Conservation (phyloP, 2,888 invertebrate species). For the Microdon myrmicae region DNA sequence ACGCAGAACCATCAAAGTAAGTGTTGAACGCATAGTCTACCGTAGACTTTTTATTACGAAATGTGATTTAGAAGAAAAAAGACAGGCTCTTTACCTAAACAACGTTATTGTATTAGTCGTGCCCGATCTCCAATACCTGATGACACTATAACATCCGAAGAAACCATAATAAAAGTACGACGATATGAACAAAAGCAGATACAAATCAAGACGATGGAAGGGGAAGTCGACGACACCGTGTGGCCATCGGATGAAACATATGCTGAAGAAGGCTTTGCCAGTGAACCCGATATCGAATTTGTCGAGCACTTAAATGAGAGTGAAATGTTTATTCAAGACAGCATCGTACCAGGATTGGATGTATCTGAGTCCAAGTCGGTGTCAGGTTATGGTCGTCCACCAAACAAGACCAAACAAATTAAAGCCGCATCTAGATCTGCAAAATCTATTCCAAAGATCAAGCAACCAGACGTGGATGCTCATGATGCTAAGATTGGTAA, state of each 20-base stretch:
- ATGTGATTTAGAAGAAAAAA: conserved; percentile 38
- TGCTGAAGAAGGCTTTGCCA: conserved; percentile 88
- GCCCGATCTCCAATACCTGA: conserved; percentile 35
- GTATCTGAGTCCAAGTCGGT: conserved; percentile 92
- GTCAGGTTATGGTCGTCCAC: conserved; percentile 85
- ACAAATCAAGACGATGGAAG: conserved; percentile 96
- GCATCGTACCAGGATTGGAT: conserved; percentile 80
- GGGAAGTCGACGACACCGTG: conserved; percentile 96
- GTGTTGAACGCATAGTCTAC: conserved; percentile 15
- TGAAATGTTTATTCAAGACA: conserved; percentile 39
- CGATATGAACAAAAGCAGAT: conserved; percentile 98
- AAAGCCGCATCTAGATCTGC: conserved; percentile 59
- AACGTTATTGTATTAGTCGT: conserved; percentile 33
- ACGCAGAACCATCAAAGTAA: conserved; percentile 71
- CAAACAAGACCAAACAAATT: conserved; percentile 90
- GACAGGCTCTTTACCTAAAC: conserved; percentile 22
- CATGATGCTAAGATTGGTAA: conserved; percentile 64
- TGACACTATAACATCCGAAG: conserved; percentile 47
- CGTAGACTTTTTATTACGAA: conserved; percentile 11
- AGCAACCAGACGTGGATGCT: neutral
- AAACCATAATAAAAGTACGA: conserved; percentile 63
- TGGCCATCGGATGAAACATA: conserved; percentile 82
- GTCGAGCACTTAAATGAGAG: conserved; percentile 69
- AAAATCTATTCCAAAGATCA: conserved; percentile 16
- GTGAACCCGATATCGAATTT: conserved; percentile 90